Evolutionary conservation across 2,888 invertebrate genomes (phyloP).

Genomic region (Biston betularia): DNA sequence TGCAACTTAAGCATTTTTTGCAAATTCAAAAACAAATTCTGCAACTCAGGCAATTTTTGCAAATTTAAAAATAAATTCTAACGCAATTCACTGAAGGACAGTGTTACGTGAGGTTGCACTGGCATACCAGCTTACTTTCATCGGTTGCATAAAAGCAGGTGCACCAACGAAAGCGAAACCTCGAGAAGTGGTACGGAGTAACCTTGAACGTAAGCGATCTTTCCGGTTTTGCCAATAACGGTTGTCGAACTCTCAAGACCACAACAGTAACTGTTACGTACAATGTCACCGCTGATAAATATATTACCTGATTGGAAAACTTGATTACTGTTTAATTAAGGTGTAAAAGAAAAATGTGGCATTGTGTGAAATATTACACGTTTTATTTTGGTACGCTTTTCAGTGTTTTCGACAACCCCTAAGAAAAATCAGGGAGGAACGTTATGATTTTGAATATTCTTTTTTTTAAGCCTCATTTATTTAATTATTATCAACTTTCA

Average conservation of each 20-base stretch:
- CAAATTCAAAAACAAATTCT: background rate
- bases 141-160: slow-evolving; percentile 18
- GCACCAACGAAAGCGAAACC: slow-evolving; percentile 14
- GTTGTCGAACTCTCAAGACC: slow-evolving; percentile 19
- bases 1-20: no score
- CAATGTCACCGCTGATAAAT: slow-evolving; percentile 9
- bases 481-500: no score
- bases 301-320: background rate
- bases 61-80: background rate
- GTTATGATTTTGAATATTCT: no score
- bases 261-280: slow-evolving; percentile 8
- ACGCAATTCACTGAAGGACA: background rate
- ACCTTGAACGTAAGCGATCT: slow-evolving; percentile 18
- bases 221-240: slow-evolving; percentile 14
- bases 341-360: background rate
- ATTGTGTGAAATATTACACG: background rate
- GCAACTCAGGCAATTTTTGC: no score
- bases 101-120: background rate
- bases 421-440: no score
- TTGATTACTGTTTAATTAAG: background rate
- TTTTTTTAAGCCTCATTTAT: no score
- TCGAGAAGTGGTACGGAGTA: slow-evolving; percentile 13
- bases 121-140: slow-evolving; percentile 3
- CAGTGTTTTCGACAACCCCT: no score
- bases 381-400: no score